phyloP scores from a whole-genome alignment of 92 coral and sea anemone genomes.

The Porites rus region DNA sequence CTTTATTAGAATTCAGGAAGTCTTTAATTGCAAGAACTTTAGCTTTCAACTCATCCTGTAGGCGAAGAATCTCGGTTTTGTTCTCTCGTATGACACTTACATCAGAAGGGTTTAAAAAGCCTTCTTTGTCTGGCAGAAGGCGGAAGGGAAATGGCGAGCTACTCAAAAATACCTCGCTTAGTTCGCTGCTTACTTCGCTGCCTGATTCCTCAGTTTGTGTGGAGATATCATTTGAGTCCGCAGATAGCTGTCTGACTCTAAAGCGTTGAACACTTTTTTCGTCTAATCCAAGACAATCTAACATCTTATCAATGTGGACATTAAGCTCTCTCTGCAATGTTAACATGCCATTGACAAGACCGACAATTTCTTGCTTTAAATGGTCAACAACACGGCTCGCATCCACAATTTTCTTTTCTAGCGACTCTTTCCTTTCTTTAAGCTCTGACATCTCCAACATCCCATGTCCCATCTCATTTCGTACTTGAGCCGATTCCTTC shows the following conservation, averaged over 20 bases:
- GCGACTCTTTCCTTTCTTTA: constrained; percentile 77
- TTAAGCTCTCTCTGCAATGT: constrained; percentile 82
- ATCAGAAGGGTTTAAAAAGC: constrained; percentile 87
- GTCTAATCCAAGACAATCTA: constrained; percentile 72
- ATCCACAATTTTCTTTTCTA: constrained; percentile 77
- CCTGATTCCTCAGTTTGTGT: constrained; percentile 61
- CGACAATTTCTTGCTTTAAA: constrained; percentile 86
- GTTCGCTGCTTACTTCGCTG: constrained; percentile 73
- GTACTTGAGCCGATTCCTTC: constrained; percentile 64
- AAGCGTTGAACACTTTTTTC: constrained; percentile 49
- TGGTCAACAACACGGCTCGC: constrained; percentile 82
- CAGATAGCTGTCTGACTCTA: constrained; percentile 48
- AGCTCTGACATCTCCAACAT: constrained; percentile 75
- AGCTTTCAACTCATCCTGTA: constrained; percentile 84
- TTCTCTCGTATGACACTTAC: constrained; percentile 84
- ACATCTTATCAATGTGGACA: constrained; percentile 75
- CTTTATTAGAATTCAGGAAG: constrained; percentile 13
- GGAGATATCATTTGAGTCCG: constrained; percentile 70
- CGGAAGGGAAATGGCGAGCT: constrained; percentile 54
- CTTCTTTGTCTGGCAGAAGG: constrained; percentile 80
- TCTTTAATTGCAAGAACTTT: constrained; percentile 77
- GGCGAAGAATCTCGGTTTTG: constrained; percentile 82
- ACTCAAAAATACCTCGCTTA: constrained; percentile 66
- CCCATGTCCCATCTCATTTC: constrained; percentile 60
- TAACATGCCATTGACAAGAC: constrained; percentile 79